phyloP scores from a whole-genome alignment of 2,888 invertebrate species.

The Sminthurinus aureus region DNA sequence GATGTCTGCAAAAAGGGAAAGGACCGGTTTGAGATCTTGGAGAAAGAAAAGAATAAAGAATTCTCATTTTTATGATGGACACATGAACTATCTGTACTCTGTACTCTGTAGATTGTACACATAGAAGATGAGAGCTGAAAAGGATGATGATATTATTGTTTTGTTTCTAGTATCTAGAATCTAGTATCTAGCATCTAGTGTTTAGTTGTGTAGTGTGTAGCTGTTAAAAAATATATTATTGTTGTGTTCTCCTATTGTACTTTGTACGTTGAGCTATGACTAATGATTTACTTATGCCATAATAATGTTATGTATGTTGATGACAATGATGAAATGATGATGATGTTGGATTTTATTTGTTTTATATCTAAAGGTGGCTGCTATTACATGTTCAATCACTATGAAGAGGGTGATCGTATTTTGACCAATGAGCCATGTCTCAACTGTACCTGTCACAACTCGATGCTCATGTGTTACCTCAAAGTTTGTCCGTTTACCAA shows the following conservation, averaged over 20 bases:
- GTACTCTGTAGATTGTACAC: no score
- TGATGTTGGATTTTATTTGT: slow-evolving; percentile 34
- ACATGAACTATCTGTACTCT: not conserved
- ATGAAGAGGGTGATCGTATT: slow-evolving; percentile 91
- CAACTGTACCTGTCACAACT: slow-evolving; percentile 94
- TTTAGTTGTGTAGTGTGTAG: no score
- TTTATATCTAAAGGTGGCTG: slow-evolving; percentile 73
- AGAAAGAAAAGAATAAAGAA: slow-evolving; percentile 27
- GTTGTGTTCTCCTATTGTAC: no score
- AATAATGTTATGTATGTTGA: no score
- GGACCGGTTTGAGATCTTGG: slow-evolving; percentile 38
- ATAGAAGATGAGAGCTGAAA: no score
- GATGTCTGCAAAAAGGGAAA: slow-evolving; percentile 32
- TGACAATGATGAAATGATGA: slow-evolving; percentile 32
- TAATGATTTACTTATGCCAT: no score
- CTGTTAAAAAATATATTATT: no score
- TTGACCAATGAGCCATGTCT: slow-evolving; percentile 94
- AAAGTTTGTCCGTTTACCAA: slow-evolving; percentile 93
- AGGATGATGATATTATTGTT: no score
- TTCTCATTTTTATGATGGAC: slow-evolving; percentile 42
- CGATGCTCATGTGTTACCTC: slow-evolving; percentile 94
- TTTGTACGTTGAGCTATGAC: no score
- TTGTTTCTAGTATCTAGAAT: no score
- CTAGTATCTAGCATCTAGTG: no score
- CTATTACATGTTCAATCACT: slow-evolving; percentile 93